A percentile compares a stretch with the other conserved stretches of the same genome.
phyloP scores from a whole-genome alignment of 1,140 invertebrate genomes.

The Homalodisca vitripennis region DNA sequence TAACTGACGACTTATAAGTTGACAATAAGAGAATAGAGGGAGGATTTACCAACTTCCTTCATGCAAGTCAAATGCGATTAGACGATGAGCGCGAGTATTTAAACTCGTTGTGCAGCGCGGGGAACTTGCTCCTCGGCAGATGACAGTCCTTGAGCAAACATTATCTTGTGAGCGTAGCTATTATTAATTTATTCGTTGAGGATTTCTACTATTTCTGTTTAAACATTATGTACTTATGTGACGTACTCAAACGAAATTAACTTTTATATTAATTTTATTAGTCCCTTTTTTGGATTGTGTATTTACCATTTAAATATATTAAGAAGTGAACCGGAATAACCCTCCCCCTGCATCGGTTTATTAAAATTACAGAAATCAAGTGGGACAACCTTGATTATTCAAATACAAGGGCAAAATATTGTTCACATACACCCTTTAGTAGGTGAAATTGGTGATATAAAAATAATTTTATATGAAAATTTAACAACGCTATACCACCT shows the following conservation, averaged over 20 bases:
- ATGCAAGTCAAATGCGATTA: conserved; percentile 17
- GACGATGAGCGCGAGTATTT: conserved; percentile 10
- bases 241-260: background rate
- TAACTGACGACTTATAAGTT: background rate
- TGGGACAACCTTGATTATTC: too few relatives aligned
- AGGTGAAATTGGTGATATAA: too few relatives aligned
- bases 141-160: background rate
- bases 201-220: too few relatives aligned
- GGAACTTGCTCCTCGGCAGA: background rate
- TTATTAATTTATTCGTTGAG: too few relatives aligned
- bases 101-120: background rate
- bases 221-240: background rate
- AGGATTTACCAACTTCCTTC: conserved; percentile 4
- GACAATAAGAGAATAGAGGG: background rate
- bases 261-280: background rate
- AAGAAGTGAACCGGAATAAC: too few relatives aligned
- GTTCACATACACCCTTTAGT: too few relatives aligned
- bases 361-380: too few relatives aligned
- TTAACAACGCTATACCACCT: too few relatives aligned
- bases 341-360: too few relatives aligned
- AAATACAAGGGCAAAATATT: too few relatives aligned
- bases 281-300: background rate
- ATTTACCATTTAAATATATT: background rate
- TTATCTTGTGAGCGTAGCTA: background rate
- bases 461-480: too few relatives aligned